These are phyloP conservation scores for Sarcophaga variegata DNA, from an alignment of 2,888 invertebrate species.

Conservation along the genomic window DNA sequence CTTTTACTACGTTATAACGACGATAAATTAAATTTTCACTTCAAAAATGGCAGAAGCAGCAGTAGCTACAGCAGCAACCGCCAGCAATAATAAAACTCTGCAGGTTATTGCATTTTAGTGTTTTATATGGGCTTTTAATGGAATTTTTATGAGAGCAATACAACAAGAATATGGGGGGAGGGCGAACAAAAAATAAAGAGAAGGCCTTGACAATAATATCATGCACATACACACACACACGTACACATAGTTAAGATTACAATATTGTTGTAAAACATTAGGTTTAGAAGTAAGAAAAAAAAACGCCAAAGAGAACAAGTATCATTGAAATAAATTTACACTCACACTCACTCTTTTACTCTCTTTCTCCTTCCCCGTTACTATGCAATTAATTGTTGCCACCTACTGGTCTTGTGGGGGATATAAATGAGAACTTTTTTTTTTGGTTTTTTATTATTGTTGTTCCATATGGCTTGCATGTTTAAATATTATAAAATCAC, in stretches of 20 bases:
- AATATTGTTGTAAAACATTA: too few species aligned
- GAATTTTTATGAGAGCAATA: constrained; percentile 30
- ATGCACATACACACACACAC: neutral
- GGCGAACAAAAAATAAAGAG: neutral
- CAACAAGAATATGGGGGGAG: constrained; percentile 5
- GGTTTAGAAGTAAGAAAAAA: neutral
- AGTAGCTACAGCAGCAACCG: too few species aligned
- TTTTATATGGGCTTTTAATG: constrained; percentile 37
- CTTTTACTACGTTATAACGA: neutral
- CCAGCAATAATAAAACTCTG: constrained; percentile 36
- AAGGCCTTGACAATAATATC: constrained; percentile 42
- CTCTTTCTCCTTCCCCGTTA: neutral
- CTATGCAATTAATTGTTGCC: neutral
- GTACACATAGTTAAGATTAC: too few species aligned
- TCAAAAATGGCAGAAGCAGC: constrained; percentile 8
- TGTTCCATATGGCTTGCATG: neutral
- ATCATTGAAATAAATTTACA: constrained; percentile 50
- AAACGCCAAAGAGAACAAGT: neutral
- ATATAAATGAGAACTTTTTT: neutral
- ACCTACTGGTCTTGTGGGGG: constrained; percentile 10
- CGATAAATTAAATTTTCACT: constrained; percentile 60
- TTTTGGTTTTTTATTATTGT: neutral
- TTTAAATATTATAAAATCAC: neutral
- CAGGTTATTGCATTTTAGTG: constrained; percentile 63
- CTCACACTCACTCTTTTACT: constrained; percentile 14